Percentiles rank a stretch among this genome's conserved stretches.
Evolutionary conservation across 2,888 invertebrate species (phyloP).

Genomic region (Leptogaster cylindrica): DNA sequence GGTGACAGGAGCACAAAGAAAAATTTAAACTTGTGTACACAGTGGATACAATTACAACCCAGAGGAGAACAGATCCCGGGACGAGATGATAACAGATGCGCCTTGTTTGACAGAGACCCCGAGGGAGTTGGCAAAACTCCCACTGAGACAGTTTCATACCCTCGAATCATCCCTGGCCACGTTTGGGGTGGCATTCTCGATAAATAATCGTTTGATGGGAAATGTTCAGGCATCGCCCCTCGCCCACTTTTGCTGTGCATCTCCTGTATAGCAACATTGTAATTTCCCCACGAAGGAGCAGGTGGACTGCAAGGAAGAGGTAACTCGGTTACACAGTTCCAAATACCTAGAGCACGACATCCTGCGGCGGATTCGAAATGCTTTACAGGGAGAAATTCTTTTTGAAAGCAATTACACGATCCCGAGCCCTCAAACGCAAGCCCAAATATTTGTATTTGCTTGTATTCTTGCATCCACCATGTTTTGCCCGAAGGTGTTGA

Average conservation of each 20-base stretch:
- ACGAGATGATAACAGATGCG: constrained; percentile 52
- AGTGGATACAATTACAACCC: constrained; percentile 51
- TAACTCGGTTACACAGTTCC: not conserved
- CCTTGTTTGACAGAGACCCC: constrained; percentile 51
- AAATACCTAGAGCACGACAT: not conserved
- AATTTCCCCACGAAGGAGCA: constrained; percentile 24
- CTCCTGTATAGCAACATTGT: constrained; percentile 33
- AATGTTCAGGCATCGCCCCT: constrained; percentile 17
- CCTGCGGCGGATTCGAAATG: constrained; percentile 17
- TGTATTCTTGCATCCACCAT: constrained; percentile 12
- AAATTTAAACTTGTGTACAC: constrained; percentile 50
- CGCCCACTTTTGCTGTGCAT: constrained; percentile 5
- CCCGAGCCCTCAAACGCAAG: constrained; percentile 42
- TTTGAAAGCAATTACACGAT: constrained; percentile 46
- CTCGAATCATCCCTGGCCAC: constrained; percentile 5
- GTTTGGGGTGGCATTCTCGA: constrained; percentile 36
- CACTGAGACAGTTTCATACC: constrained; percentile 49
- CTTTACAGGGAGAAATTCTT: constrained; percentile 42
- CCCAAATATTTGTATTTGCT: constrained; percentile 47
- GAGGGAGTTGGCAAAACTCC: constrained; percentile 51
- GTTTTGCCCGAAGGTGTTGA: constrained; percentile 55
- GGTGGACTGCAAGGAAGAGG: constrained; percentile 21
- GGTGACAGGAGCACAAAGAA: constrained; percentile 37
- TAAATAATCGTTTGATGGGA: constrained; percentile 46
- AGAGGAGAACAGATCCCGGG: constrained; percentile 21